Evolutionary conservation across 2,113 vertebrate genomes (phyloP).

Genomic region (Bostrychus sinensis): DNA sequence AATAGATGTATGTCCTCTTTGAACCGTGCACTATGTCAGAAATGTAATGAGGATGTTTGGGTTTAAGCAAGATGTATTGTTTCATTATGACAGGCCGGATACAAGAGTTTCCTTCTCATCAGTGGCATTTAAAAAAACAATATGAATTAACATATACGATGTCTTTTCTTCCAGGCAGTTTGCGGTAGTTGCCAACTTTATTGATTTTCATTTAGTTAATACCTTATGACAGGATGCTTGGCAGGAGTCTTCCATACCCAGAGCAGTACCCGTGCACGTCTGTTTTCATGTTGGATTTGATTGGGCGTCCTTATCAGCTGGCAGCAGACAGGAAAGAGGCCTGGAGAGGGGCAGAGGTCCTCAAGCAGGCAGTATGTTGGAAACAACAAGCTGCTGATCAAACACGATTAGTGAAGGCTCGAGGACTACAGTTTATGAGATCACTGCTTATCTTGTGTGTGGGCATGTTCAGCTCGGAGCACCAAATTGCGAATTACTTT

Average conservation of each 20-base stretch:
- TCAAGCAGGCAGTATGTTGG: conserved; percentile 40
- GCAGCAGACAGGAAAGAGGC: conserved; percentile 65
- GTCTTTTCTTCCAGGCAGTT: not conserved
- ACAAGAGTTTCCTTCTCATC: not conserved
- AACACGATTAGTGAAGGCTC: conserved; percentile 46
- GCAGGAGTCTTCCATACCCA: conserved; percentile 31
- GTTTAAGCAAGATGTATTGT: not conserved
- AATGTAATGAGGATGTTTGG: not conserved
- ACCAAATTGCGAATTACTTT: not conserved
- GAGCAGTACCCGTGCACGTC: conserved; percentile 31
- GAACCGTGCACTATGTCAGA: not conserved
- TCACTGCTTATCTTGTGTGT: conserved; percentile 20
- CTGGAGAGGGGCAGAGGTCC: conserved; percentile 42
- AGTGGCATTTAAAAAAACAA: not conserved
- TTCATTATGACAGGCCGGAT: not conserved
- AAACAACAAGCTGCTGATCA: conserved; percentile 62
- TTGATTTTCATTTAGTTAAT: conserved; percentile 75
- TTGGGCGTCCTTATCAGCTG: conserved; percentile 65
- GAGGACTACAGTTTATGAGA: conserved; percentile 20
- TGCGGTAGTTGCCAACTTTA: conserved; percentile 37
- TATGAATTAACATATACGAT: conserved; percentile 14
- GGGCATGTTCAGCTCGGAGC: not conserved
- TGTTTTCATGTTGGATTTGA: conserved; percentile 60
- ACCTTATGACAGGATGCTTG: conserved; percentile 44
- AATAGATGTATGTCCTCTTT: too few species aligned